Base-by-base conservation (phyloP, 2,888 invertebrate species). In the Dexiosoma caninum region DNA sequence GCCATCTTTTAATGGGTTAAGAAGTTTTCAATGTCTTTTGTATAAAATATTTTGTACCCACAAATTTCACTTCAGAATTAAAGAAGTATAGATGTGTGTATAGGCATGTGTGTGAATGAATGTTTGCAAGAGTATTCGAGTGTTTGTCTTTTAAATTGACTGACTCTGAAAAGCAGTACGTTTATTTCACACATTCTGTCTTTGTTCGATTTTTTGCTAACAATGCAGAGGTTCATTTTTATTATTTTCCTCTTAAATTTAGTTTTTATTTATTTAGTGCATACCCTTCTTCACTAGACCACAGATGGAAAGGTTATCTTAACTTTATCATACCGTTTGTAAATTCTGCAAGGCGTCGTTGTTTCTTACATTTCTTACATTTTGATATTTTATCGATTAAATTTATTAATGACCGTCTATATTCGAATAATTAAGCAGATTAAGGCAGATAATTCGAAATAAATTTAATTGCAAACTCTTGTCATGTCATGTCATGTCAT, bases 141-240 rank as follows among this genome's bases (percentile, higher is more conserved):
- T 78, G 59, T 72, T 57, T 78, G 57, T 74, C 57, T 70, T 78
- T 78, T 72, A 75, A 79, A 79, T 75, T 79, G 79, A 51, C 62
- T 79, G 70, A 66, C 53, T 75, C 59, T 79, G 49, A 23, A 76
- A 69, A 67, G 42, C 66, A 66, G 76, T 55, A 76, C 67, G 55
- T 72, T 67, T 67, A 70, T 70, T 70, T 81, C 67, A 81, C 76
- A 81, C 76, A 81, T 81, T 76, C 76, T 72, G 72, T 35, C 66
- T 71, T 80, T 75, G 69, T 75, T 80, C 42, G 60, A 14, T 32
- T 71, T 78, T 78, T 74, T 57, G 74, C 71, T 46, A 67, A 79
- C 57, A 37, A 51, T 67, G 79, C 75, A 75, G 70, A 75, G 59
- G 53, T 75, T 75, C 71, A 55, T 35, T 71, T 71, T 53, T 42